Evolutionary conservation across 2,888 invertebrate genomes (phyloP).

Genomic region (Troides oblongomaculatus): DNA sequence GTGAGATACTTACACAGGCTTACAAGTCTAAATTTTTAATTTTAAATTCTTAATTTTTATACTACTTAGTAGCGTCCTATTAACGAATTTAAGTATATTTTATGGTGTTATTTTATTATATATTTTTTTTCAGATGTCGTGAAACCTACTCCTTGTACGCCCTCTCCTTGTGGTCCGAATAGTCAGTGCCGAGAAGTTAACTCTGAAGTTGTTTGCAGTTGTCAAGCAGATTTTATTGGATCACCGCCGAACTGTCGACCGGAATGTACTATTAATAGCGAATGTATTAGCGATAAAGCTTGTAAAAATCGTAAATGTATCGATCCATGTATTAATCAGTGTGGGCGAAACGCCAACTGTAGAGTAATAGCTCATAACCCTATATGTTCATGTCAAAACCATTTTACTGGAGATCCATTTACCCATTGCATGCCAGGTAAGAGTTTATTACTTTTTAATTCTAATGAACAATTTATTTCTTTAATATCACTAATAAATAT

Average conservation of each 20-base stretch:
- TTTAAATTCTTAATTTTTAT: too few relatives aligned
- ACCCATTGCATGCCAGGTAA: slow-evolving; percentile 77
- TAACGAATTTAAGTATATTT: neutral
- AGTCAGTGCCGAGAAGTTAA: slow-evolving; percentile 85
- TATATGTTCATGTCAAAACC: slow-evolving; percentile 86
- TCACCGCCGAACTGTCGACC: slow-evolving; percentile 89
- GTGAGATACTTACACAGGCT: neutral
- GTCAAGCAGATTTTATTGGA: slow-evolving; percentile 85
- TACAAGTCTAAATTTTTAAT: neutral
- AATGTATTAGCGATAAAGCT: slow-evolving; percentile 87
- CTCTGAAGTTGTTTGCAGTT: slow-evolving; percentile 86
- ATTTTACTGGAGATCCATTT: slow-evolving; percentile 89
- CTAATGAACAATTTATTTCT: neutral
- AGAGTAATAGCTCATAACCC: slow-evolving; percentile 91
- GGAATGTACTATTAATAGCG: slow-evolving; percentile 89
- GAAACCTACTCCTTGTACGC: slow-evolving; percentile 81
- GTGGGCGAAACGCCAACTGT: slow-evolving; percentile 89
- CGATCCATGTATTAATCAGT: slow-evolving; percentile 89
- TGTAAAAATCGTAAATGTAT: slow-evolving; percentile 88
- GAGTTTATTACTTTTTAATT: neutral
- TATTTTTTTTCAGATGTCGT: slow-evolving; percentile 52
- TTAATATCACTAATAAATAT: slow-evolving; percentile 16
- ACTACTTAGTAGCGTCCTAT: too few relatives aligned
- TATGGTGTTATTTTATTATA: neutral
- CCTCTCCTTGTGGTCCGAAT: slow-evolving; percentile 90